phyloP scores from a whole-genome alignment of 1,140 invertebrate genomes.

The Solenopsis invicta region DNA sequence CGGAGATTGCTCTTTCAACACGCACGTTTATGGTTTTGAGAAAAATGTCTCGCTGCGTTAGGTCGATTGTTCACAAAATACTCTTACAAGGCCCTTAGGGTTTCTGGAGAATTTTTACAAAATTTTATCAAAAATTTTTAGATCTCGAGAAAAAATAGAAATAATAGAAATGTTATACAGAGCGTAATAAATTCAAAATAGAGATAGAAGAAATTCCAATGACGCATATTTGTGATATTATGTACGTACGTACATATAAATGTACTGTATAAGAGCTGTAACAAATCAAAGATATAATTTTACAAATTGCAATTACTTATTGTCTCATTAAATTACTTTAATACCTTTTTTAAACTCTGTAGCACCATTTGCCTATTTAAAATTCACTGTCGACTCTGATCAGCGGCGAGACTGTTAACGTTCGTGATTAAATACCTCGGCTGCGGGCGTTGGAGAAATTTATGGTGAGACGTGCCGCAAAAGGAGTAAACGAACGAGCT shows the following conservation, averaged over 20 bases:
- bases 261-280: background rate
- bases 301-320: background rate
- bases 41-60: background rate
- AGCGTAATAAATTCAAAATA: background rate
- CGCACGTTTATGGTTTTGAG: background rate
- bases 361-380: background rate
- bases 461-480: constrained; percentile 52
- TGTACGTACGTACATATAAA: too few species aligned
- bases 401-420: constrained; percentile 22
- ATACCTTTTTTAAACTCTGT: background rate
- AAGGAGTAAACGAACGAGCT: constrained; percentile 41
- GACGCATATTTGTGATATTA: background rate
- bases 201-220: background rate
- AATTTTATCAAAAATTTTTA: too few species aligned
- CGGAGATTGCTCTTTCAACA: background rate
- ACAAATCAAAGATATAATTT: background rate
- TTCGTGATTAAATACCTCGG: constrained; percentile 52
- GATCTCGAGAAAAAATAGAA: background rate
- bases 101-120: background rate
- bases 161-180: background rate
- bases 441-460: constrained; percentile 45
- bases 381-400: constrained; percentile 34
- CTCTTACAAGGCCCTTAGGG: background rate
- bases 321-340: background rate
- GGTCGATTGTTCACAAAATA: background rate